Base-by-base conservation (phyloP, 1,140 invertebrate species). In the Neodiprion lecontei region DNA sequence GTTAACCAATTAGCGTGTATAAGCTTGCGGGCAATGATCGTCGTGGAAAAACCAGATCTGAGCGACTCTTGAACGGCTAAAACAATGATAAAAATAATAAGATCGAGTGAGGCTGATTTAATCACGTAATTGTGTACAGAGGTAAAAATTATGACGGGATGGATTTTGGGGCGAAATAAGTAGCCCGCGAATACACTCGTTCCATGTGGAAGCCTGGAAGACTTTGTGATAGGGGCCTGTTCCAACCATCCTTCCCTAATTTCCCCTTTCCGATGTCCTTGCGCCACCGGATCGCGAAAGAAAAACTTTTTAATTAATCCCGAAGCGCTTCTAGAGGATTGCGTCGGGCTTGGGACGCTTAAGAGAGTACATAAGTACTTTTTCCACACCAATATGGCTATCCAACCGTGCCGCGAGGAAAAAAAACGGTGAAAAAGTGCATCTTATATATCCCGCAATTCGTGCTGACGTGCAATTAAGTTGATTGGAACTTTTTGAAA, bases 301-400 rank as follows among this genome's bases (percentile, higher is more conserved):
- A 61, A 61, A 61, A 61, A 61, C 53, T 61, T 61, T 61, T 61
- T 61, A 61, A 61, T 61, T 61, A 61, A 61, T 61, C 53, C 8
- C 53, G 53, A 7, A 61, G 53, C 53, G 11, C n/a, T 12, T 12
- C 53, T 61, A 40, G 28, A 40, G 53, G n/a, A 61, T 61, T 61
- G 4, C 9, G 3, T 61, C n/a, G 53, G n/a, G 53, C 53, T 61
- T 40, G 28, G 28, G 53, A 61, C 9, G 53, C 53, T 9, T 61
- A 8, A 61, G 53, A 61, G 53, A 61, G n/a, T 40, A 40, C 5
- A 40, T 61, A 61, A 61, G 53, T 61, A 9, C 53, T 17, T 40
- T 40, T 5, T 40, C 28, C 53, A 40, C 28, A 40, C 28, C 28
- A 40, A 61, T 61, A 12, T 12, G n/a, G 11, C n/a, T 61, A 61